Evolutionary conservation across 2,888 invertebrate genomes (phyloP).

Genomic region (Cecidostiba fungosa): DNA sequence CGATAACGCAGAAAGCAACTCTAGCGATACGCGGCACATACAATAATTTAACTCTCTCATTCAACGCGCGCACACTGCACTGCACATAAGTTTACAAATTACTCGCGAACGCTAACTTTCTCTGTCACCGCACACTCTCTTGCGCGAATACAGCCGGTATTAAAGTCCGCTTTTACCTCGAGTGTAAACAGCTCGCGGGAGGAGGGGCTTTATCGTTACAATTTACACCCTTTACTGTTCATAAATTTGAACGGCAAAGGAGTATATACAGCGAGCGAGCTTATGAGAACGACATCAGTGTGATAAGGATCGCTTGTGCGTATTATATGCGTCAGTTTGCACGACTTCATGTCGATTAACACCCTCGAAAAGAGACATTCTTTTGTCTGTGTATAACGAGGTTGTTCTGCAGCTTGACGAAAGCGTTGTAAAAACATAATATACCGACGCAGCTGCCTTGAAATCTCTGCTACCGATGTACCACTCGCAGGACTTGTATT

Average conservation of each 20-base stretch:
- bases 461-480: not conserved
- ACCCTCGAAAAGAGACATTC: conserved; percentile 27
- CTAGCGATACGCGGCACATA: conserved; percentile 62
- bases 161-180: conserved; percentile 68
- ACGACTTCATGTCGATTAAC: conserved; percentile 50
- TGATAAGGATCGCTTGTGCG: conserved; percentile 68
- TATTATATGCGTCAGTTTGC: conserved; percentile 46
- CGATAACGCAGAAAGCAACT: conserved; percentile 64
- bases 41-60: conserved; percentile 38
- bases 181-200: conserved; percentile 68
- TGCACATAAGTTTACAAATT: conserved; percentile 44
- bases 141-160: conserved; percentile 68
- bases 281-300: conserved; percentile 67
- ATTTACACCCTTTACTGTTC: conserved; percentile 76
- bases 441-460: conserved; percentile 13
- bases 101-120: conserved; percentile 37
- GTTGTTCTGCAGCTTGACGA: conserved; percentile 27
- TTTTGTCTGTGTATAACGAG: conserved; percentile 39
- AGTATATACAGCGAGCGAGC: not conserved
- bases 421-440: not conserved
- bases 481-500: not conserved
- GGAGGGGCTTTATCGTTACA: conserved; percentile 71
- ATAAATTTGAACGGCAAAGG: conserved; percentile 73
- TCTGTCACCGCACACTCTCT: not conserved
- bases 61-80: conserved; percentile 11